Evolutionary conservation across 2,888 invertebrate genomes (phyloP), one percentile per base, ranked within the genome.

Genomic region (Diadromus collaris): DNA sequence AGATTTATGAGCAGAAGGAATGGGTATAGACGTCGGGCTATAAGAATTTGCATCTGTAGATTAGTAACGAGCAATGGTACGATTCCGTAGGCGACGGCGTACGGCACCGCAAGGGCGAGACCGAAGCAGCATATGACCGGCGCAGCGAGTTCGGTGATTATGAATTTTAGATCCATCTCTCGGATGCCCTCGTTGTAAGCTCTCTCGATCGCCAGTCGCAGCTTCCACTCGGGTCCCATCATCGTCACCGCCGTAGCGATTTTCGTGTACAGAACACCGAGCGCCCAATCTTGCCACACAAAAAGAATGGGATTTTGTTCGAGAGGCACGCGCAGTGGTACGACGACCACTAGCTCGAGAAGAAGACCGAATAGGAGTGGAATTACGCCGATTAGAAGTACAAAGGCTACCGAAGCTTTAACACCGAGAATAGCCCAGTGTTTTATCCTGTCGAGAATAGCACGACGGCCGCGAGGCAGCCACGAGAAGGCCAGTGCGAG

Each of bases 161-260:
- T 95, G 89, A 97, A 96, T 85, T 94, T 94, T 71, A 99, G 92
- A 90, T 98, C 96, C 93, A 99, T 97, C 86, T 98, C 97, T 16
- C 98, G 92, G 58, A 98, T 94, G 0, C 99, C 99, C 88, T 98
- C 98, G 61, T 97, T 94, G 89, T 98, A 99, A 0, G 98, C 96
- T 86, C 96, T 94, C 89, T 99, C 99, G 63, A 99, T 95, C 0
- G 97, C 97, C 3, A 96, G 93, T 71, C 98, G 95, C 86, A 99
- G 92, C 90, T 96, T 95, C 96, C 98, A 98, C 92, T 99, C 99
- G 7, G 99, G 98, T 0, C 98, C 98, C 98, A 99, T 99, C 95
- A 99, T 96, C 0, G 97, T 97, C 29, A 98, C 93, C 0, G 98
- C 99, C 88, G 98, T 97, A 19, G 98, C 96, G 74, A 99, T 99